phyloP scores from a whole-genome alignment of 1,140 invertebrate species.

The Steinernema feltiae region DNA sequence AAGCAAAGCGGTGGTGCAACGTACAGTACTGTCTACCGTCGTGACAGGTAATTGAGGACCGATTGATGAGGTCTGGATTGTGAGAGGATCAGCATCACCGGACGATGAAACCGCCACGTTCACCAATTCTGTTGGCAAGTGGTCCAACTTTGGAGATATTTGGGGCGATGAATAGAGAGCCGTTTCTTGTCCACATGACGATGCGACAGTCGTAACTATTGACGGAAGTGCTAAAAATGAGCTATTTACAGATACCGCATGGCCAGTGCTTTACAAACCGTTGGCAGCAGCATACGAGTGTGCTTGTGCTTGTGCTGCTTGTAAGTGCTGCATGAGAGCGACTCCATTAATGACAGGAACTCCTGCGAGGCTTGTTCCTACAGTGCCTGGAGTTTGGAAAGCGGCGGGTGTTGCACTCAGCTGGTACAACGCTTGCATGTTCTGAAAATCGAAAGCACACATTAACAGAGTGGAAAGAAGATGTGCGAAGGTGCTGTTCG shows the following conservation, averaged over 20 bases:
- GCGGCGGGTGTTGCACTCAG: constrained; percentile 18
- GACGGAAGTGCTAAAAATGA: not conserved
- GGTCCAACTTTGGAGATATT: not conserved
- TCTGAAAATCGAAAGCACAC: constrained; percentile 15
- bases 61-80: constrained; percentile 11
- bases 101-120: not conserved
- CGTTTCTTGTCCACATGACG: not conserved
- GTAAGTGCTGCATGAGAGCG: constrained; percentile 23
- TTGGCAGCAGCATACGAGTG: not conserved
- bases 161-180: not conserved
- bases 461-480: not conserved
- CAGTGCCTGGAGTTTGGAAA: constrained; percentile 16
- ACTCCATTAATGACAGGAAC: constrained; percentile 16
- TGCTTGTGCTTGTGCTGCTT: constrained; percentile 21
- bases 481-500: not conserved
- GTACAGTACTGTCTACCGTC: not conserved
- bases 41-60: constrained; percentile 11
- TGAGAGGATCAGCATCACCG: not conserved
- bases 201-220: not conserved
- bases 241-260: constrained; percentile 19
- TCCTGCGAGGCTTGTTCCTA: constrained; percentile 14
- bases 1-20: too few species aligned
- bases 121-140: not conserved
- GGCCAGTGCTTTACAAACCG: not conserved
- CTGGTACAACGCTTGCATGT: constrained; percentile 29